Percentiles rank a stretch among this genome's conserved stretches.
These are phyloP conservation scores for Drosophila greeni DNA, from an alignment of 2,888 invertebrate species.

Conservation along the genomic window DNA sequence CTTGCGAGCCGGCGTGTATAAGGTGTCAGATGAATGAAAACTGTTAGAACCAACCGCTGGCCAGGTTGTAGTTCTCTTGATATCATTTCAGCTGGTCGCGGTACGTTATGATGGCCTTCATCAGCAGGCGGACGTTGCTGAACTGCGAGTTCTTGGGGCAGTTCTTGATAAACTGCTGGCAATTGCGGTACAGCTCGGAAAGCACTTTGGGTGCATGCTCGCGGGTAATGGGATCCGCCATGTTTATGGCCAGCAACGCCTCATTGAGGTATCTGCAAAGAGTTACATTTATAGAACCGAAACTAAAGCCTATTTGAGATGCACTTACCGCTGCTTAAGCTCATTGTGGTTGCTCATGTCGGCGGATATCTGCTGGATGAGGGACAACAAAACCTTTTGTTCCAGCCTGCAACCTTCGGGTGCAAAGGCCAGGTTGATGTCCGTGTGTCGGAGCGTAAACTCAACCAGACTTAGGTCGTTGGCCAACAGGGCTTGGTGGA, in stretches of 20 bases:
- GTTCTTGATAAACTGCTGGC: conserved; percentile 83
- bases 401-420: conserved; percentile 84
- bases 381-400: conserved; percentile 93
- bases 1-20: conserved; percentile 28
- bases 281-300: background rate
- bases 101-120: conserved; percentile 78
- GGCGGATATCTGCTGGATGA: conserved; percentile 95
- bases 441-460: conserved; percentile 90
- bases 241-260: conserved; percentile 90
- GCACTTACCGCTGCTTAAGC: conserved; percentile 86
- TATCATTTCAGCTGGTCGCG: conserved; percentile 75
- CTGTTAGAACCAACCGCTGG: conserved; percentile 54
- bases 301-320: accelerated
- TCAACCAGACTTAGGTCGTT: conserved; percentile 93
- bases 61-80: conserved; percentile 41
- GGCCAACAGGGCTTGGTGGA: conserved; percentile 92
- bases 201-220: conserved; percentile 91
- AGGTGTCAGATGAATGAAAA: background rate
- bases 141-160: conserved; percentile 84
- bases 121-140: conserved; percentile 77
- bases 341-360: conserved; percentile 92
- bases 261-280: conserved; percentile 88
- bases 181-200: conserved; percentile 86
- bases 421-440: conserved; percentile 88
- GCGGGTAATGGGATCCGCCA: conserved; percentile 86